A percentile compares a stretch with the other conserved stretches of the same genome.
These are phyloP conservation scores for Sebastes nivosus DNA, from an alignment of 2,797 vertebrate genomes.

Conservation along the genomic window DNA sequence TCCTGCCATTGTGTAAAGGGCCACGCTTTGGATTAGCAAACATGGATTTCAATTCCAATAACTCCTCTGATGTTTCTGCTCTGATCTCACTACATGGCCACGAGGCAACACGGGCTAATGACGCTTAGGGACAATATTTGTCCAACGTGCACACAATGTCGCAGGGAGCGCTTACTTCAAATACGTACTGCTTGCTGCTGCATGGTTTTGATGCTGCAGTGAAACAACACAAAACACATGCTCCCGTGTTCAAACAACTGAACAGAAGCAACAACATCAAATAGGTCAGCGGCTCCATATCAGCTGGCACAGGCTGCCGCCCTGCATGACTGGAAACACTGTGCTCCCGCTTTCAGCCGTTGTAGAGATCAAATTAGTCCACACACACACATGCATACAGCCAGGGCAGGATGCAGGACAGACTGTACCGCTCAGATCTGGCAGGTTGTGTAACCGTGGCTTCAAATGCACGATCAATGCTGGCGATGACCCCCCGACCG, in stretches of 20 bases:
- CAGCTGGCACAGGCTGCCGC: constrained; percentile 11
- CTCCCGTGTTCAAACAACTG: neutral
- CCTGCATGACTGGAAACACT: constrained; percentile 19
- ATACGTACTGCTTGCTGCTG: neutral
- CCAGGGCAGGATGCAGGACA: constrained; percentile 40
- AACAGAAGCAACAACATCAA: constrained; percentile 4
- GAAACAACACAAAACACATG: neutral
- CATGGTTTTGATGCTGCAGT: neutral
- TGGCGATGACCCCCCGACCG: constrained; percentile 35
- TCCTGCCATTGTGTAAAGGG: constrained; percentile 67
- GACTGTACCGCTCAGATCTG: constrained; percentile 33
- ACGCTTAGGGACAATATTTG: constrained; percentile 41
- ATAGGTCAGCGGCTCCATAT: constrained; percentile 16
- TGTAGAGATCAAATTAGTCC: constrained; percentile 35
- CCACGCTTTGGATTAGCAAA: constrained; percentile 69
- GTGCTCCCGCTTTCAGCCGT: constrained; percentile 24
- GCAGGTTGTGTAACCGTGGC: constrained; percentile 62
- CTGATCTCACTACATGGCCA: constrained; percentile 40
- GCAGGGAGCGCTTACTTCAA: neutral
- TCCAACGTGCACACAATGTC: constrained; percentile 5
- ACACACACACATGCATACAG: neutral
- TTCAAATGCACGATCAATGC: constrained; percentile 28
- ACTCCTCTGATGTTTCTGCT: constrained; percentile 61
- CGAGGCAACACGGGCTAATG: constrained; percentile 12
- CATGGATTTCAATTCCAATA: constrained; percentile 65